Percentiles rank a stretch among this genome's conserved stretches.
Conservation (phyloP, 2,797 vertebrate species). For the Gymnoscopelus microlampas region DNA sequence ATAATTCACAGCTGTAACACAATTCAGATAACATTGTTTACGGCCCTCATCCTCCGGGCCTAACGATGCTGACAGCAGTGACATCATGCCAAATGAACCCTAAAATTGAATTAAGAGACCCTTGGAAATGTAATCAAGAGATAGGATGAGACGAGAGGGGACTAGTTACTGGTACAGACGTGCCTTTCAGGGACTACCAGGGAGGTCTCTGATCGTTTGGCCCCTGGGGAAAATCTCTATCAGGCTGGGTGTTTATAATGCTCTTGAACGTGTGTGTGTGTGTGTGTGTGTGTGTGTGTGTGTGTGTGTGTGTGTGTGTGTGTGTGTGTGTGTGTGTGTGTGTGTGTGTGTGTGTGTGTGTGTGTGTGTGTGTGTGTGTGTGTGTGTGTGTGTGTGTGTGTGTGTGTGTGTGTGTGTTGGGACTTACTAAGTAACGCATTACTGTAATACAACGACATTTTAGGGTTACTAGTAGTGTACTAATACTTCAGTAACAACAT, state of each 20-base stretch:
- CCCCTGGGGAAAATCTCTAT: slow-evolving; percentile 7
- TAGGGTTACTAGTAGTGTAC: too few relatives aligned
- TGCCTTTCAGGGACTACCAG: slow-evolving; percentile 22
- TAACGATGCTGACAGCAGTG: slow-evolving; percentile 53
- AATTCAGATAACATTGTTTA: slow-evolving; percentile 36
- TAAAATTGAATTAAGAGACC: slow-evolving; percentile 57
- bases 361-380: slow-evolving; percentile 20
- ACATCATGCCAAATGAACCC: slow-evolving; percentile 58
- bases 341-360: slow-evolving; percentile 13
- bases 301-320: neutral
- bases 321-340: slow-evolving; percentile 6
- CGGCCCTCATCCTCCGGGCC: slow-evolving; percentile 14
- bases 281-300: neutral
- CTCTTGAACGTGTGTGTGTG: neutral
- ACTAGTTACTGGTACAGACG: neutral
- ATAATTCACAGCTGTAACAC: neutral
- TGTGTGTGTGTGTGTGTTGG: neutral
- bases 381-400: slow-evolving; percentile 13
- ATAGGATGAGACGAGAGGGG: slow-evolving; percentile 21
- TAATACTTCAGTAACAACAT: too few relatives aligned
- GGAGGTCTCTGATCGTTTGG: slow-evolving; percentile 16
- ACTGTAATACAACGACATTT: too few relatives aligned
- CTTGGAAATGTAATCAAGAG: slow-evolving; percentile 64
- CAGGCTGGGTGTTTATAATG: neutral
- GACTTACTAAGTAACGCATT: too few relatives aligned